Evolutionary conservation across 2,113 vertebrate genomes (phyloP).

Genomic region (Aythya baeri): DNA sequence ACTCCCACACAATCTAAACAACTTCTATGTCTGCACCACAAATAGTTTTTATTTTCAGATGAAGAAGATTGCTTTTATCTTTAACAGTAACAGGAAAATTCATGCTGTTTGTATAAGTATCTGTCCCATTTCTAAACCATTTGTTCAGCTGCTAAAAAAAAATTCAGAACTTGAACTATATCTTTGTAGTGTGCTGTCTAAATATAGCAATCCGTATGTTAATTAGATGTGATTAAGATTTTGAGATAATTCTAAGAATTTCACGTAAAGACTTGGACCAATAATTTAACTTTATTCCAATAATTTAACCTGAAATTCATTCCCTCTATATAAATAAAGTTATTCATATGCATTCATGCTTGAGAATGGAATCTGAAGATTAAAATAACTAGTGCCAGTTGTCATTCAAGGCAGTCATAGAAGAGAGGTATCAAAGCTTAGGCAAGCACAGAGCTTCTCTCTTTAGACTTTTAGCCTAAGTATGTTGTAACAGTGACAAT

Average conservation of each 20-base stretch:
- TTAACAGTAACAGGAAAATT: background rate
- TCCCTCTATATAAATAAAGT: background rate
- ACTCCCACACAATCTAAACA: background rate
- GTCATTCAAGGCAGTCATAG: background rate
- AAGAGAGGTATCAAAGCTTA: background rate
- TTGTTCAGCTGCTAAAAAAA: slow-evolving; percentile 8
- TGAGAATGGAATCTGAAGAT: background rate
- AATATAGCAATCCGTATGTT: background rate
- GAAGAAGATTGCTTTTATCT: background rate
- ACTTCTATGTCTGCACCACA: background rate
- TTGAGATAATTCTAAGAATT: background rate
- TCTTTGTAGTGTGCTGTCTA: background rate
- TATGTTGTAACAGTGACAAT: background rate
- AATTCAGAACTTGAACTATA: background rate
- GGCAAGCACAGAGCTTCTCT: background rate
- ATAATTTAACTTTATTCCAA: background rate
- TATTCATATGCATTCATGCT: background rate
- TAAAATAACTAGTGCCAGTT: background rate
- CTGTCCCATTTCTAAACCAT: background rate
- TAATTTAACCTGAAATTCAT: background rate
- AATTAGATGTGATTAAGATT: background rate
- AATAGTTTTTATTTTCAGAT: background rate
- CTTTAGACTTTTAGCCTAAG: background rate
- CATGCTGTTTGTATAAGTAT: background rate
- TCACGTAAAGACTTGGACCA: background rate